Percentiles rank a stretch among this genome's conserved stretches.
Evolutionary conservation across 1,140 invertebrate genomes (phyloP).

Genomic region (Lepidotrigona ventralis): DNA sequence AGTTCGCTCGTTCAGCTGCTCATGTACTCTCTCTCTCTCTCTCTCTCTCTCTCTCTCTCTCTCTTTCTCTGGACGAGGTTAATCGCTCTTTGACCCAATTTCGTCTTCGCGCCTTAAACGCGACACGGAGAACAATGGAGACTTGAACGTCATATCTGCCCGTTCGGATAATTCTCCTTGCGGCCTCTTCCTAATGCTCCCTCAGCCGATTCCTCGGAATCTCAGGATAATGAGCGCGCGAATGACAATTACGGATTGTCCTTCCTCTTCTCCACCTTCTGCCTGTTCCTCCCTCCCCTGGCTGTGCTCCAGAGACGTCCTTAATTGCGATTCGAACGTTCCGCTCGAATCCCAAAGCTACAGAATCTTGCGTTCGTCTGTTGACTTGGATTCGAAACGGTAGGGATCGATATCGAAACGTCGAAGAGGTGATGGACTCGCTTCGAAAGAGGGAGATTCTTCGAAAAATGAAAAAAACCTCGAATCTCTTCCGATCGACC

Average conservation of each 20-base stretch:
- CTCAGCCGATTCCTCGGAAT: constrained; percentile 38
- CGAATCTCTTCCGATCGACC: no score
- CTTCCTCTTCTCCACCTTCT: constrained; percentile 57
- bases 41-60: no score
- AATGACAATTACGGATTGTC: constrained; percentile 61
- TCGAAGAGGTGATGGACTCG: no score
- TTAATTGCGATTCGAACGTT: constrained; percentile 58
- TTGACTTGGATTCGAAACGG: neutral
- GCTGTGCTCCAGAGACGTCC: neutral
- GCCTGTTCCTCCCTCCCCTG: constrained; percentile 36
- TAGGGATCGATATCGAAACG: no score
- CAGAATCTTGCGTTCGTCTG: neutral
- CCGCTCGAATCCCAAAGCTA: constrained; percentile 15
- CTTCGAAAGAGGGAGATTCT: no score
- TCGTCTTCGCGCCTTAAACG: constrained; percentile 70
- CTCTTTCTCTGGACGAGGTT: constrained; percentile 65
- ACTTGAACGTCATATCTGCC: constrained; percentile 63
- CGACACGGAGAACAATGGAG: constrained; percentile 67
- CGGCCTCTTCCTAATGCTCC: constrained; percentile 27
- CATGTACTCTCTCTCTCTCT: constrained; percentile 30
- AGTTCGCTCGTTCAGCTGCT: constrained; percentile 41
- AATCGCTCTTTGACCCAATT: constrained; percentile 79
- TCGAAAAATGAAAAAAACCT: no score
- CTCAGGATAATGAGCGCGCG: constrained; percentile 51
- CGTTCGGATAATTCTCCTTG: constrained; percentile 43